These are phyloP conservation scores for Brenthis hecate DNA, from an alignment of 2,888 invertebrate species.

Conservation along the genomic window DNA sequence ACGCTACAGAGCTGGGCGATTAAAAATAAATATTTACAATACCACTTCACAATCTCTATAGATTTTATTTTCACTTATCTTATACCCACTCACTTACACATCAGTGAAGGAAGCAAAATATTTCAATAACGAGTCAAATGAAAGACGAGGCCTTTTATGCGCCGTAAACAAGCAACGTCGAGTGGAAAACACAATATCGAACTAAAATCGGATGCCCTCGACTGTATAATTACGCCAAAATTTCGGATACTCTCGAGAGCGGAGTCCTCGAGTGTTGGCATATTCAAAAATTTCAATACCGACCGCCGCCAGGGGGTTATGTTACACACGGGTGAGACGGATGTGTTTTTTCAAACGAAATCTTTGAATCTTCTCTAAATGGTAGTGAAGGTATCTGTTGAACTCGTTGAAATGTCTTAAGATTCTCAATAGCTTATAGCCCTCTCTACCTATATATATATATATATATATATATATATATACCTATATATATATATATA, in stretches of 20 bases:
- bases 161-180: constrained; percentile 40
- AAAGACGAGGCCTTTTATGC: constrained; percentile 21
- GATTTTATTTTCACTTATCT: constrained; percentile 4
- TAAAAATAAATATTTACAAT: too few species aligned
- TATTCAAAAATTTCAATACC: constrained; percentile 79
- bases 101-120: neutral
- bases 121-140: constrained; percentile 18
- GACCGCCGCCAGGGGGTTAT: constrained; percentile 53
- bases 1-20: too few species aligned
- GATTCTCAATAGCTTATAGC: neutral
- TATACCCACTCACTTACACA: constrained; percentile 2
- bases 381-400: neutral
- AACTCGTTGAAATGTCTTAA: neutral
- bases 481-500: too few species aligned
- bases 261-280: constrained; percentile 67
- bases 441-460: too few species aligned
- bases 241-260: constrained; percentile 72
- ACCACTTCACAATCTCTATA: neutral
- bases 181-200: constrained; percentile 44
- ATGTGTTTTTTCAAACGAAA: neutral
- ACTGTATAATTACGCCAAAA: constrained; percentile 72
- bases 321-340: constrained; percentile 45
- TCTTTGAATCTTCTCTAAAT: too few species aligned
- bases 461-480: too few species aligned
- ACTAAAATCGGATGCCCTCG: constrained; percentile 57